Base-by-base conservation (phyloP, 1,140 invertebrate species). In the Brevipalpus yothersi region DNA sequence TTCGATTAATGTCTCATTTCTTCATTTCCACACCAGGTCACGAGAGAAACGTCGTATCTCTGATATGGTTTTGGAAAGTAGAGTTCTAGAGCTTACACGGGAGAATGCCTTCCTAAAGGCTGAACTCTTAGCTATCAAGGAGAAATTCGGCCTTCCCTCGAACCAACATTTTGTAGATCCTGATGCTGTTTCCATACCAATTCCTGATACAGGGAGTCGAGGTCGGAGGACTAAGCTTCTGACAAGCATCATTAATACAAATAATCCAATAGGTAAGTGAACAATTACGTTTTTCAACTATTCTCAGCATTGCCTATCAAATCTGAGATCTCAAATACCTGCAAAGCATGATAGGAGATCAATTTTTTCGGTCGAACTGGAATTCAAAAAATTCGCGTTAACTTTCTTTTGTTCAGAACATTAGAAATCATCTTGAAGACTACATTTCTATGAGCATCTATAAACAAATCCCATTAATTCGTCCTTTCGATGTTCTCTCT, bases 21-120 rank as follows among this genome's bases (percentile, higher is more conserved):
- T 13, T n/a, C 12, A 17, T 1, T 40, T 58, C 4, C 15, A 21
- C 1, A 42, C 5, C n/a, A 62, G 90, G 7, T 94, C 89, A 2
- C 76, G 92, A 1, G 91, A 96, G 71, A 96, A 96, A 73, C 76
- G 92, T 17, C 79, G 92, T 12, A 83, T 92, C 73, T 94, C 95
- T 69, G 92, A 97, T 70, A 90, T 96, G 85, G 87, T 93, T 0
- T 74, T 95, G 11, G 90, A 95, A 69, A 86, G 88, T 65, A 75
- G 88, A 41, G 91, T 97, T 15, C 80, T 91, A 56, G 89, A 94
- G 69, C 73, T 96, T 7, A 90, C 86, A 64, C 88, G 91, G 70
- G 90, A 95, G 69, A 97, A 95, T 68, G 83, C 89, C 67, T 80
- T 91, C 13, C 75, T 97, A 0, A 84, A 89, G 71, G 84, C 87